Evolutionary conservation across 2,113 vertebrate genomes (phyloP), one percentile per base, ranked within the genome.

Genomic region (Fulmarus glacialis): DNA sequence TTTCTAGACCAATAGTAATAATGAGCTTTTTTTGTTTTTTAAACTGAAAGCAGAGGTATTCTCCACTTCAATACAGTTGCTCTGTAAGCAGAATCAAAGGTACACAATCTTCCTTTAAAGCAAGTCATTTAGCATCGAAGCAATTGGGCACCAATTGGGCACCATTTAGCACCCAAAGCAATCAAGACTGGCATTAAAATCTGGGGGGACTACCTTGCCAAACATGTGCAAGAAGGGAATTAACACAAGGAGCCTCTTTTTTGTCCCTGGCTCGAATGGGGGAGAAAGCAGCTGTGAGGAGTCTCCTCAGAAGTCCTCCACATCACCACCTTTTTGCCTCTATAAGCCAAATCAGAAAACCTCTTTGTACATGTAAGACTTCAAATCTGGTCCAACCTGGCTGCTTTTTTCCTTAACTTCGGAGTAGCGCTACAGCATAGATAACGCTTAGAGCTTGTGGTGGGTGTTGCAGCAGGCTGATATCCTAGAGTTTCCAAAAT

Each of bases 361-460:
- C 30, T 27, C 22, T 62, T 36, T 58, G 55, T 32, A 60, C 2
- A 1, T 40, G 8, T 43, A 56, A 83, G 36, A 34, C 10, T 89
- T 59, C 27, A 68, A 43, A 58, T 36, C 10, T 81, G 48, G 30
- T 70, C 58, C 67, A 60, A 5, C 6, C 21, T 48, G 58, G 27
- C 30, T 80, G 42, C 11, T 58, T 55, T 79, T 82, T 53, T 47
- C 66, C 74, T 47, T 9, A 58, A 30, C 21, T 47, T 40, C 1
- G 1, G 55, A 3, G 3, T 4, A 20, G 19, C 1, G 0, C 14
- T 48, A 32, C 29, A 52, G 74, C 32, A 59, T 18, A 36, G 27
- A 9, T 19, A 32, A 68, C 5, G 4, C 21, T 11, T 40, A 23
- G 75, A 66, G 14, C 8, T 11, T 73, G 43, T 60, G 15, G 4